Percentiles rank a stretch among this genome's conserved stretches.
phyloP scores from a whole-genome alignment of 2,888 invertebrate genomes.

The Onchidella celtica region DNA sequence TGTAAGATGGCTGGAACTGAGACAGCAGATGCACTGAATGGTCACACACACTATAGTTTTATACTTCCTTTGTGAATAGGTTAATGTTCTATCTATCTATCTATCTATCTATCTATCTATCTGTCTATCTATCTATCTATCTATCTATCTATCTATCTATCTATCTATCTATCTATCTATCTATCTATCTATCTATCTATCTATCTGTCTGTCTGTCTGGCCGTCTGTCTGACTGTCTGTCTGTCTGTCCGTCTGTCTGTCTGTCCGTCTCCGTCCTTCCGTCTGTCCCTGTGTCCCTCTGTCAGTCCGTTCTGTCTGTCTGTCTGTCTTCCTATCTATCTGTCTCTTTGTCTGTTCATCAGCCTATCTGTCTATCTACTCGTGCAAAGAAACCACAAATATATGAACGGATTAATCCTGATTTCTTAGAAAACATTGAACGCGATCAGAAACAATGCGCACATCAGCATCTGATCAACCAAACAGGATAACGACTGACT shows the following conservation, averaged over 20 bases:
- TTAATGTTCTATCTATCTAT: not conserved
- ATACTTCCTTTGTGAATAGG: no score
- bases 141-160: constrained; percentile 4
- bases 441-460: no score
- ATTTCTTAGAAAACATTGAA: no score
- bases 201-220: not conserved
- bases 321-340: constrained; percentile 5
- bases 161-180: constrained; percentile 14
- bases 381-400: no score
- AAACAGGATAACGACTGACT: no score
- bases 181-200: constrained; percentile 19
- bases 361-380: not conserved
- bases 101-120: no score
- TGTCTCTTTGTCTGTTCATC: not conserved
- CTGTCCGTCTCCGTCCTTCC: not conserved
- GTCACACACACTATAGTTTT: no score
- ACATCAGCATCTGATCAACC: no score
- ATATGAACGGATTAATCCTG: no score
- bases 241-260: not conserved
- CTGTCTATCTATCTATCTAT: no score
- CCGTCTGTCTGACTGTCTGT: not conserved
- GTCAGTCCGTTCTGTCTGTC: not conserved
- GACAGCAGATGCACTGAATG: no score
- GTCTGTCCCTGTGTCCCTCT: not conserved
- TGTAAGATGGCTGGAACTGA: no score